These are phyloP conservation scores for Phanerotoma sp. DNA, from an alignment of 2,888 invertebrate genomes.

Conservation along the genomic window DNA sequence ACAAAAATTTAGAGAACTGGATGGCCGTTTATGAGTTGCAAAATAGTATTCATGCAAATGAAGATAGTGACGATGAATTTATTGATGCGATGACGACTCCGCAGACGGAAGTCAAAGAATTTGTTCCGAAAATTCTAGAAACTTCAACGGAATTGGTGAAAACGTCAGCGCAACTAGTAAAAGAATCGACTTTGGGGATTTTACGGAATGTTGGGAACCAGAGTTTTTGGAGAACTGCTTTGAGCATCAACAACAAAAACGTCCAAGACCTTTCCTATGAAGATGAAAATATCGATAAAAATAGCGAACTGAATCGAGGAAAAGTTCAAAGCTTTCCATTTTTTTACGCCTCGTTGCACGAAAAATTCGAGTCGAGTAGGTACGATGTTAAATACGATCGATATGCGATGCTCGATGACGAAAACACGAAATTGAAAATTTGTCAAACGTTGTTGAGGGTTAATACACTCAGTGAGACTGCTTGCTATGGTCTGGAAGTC, in stretches of 20 bases:
- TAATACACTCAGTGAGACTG: conserved; percentile 53
- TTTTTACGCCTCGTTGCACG: conserved; percentile 54
- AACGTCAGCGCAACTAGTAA: conserved; percentile 53
- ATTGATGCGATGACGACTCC: conserved; percentile 62
- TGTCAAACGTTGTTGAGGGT: conserved; percentile 54
- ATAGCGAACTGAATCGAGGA: conserved; percentile 30
- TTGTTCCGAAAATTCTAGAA: conserved; percentile 51
- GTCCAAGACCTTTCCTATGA: conserved; percentile 34
- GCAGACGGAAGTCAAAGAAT: conserved; percentile 46
- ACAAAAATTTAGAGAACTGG: conserved; percentile 47
- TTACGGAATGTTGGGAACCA: conserved; percentile 53
- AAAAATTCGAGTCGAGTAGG: conserved; percentile 46
- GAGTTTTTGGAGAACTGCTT: conserved; percentile 54
- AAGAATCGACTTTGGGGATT: conserved; percentile 54
- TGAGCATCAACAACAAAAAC: conserved; percentile 41
- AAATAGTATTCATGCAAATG: conserved; percentile 51
- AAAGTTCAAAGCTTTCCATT: conserved; percentile 52
- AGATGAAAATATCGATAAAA: conserved; percentile 31
- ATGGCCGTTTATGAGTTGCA: conserved; percentile 37
- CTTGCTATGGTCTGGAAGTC: conserved; percentile 47
- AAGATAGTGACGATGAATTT: conserved; percentile 62
- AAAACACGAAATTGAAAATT: conserved; percentile 50
- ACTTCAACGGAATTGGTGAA: conserved; percentile 59
- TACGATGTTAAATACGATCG: conserved; percentile 52
- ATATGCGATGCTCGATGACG: conserved; percentile 50